phyloP scores from a whole-genome alignment of 2,888 invertebrate genomes.

The Ornithoptera alexandrae region DNA sequence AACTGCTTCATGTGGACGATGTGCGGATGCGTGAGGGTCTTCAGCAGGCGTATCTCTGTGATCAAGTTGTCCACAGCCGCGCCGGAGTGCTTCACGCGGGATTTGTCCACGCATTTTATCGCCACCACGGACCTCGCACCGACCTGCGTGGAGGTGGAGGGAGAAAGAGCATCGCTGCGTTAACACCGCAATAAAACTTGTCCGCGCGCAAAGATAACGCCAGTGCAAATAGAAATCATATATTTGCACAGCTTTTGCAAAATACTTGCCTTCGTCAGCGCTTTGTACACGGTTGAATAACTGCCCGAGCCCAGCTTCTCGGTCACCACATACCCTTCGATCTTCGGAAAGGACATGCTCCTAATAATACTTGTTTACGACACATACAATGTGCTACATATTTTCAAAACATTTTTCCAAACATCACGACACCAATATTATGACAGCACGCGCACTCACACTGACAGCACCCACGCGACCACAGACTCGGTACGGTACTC shows the following conservation, averaged over 20 bases:
- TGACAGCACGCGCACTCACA: background rate
- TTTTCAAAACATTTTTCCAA: background rate
- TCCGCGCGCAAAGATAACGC: constrained; percentile 6
- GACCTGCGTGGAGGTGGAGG: constrained; percentile 55
- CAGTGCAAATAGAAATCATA: constrained; percentile 17
- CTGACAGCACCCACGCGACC: too few species aligned
- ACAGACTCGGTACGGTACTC: too few species aligned
- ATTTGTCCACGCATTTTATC: constrained; percentile 89
- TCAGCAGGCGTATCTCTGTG: constrained; percentile 89
- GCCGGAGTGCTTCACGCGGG: constrained; percentile 81
- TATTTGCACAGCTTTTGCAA: constrained; percentile 13
- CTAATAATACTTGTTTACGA: too few species aligned
- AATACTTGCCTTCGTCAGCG: constrained; percentile 80
- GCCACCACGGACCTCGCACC: constrained; percentile 85
- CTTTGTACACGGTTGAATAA: constrained; percentile 92
- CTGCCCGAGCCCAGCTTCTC: constrained; percentile 90
- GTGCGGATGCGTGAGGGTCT: constrained; percentile 87
- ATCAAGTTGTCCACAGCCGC: constrained; percentile 89
- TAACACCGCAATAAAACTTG: constrained; percentile 7
- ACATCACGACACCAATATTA: background rate
- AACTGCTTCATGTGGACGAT: constrained; percentile 92
- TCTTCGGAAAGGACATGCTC: constrained; percentile 77
- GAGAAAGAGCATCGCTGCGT: background rate
- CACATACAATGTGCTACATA: too few species aligned
- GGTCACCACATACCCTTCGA: constrained; percentile 85